Base-by-base conservation (phyloP, 2,888 invertebrate species). In the Yponomeuta sedellus region DNA sequence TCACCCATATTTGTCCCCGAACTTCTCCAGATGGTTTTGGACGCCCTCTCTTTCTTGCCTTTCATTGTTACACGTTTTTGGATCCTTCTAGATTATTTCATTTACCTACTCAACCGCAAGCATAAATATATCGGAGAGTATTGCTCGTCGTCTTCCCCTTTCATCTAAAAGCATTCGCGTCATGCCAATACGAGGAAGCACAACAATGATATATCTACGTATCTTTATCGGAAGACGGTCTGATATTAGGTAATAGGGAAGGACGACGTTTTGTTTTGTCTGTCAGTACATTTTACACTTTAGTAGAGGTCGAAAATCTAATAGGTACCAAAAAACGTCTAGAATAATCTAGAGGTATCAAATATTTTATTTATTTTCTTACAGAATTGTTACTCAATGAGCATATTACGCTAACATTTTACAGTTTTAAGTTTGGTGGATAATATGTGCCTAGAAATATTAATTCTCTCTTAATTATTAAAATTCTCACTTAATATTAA, bases 161-260 rank as follows among this genome's bases (percentile, higher is more conserved):
- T 52, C 16, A 52, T 52, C 44, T 52, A 52, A 52, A 52, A 52
- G 44, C 44, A 52, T 52, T 52, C 16, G 44, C 44, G 44, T 52
- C 16, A 16, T 52, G 16, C 44, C 44, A 16, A 52, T 52, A 52
- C 44, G 44, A 52, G 44, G 44, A 52, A 52, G 44, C 44, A 52
- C 44, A 52, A 52, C 44, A 52, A 52, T 52, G 44, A 52, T 52
- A 52, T 52, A n/a, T n/a, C n/a, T n/a, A 52, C 44, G 44, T 52
- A 52, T 16, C 44, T 52, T 52, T 52, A 52, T 52, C 44, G 44
- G 44, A 12, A 52, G 16, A 16, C 44, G 16, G 4, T 16, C 44
- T 16, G 44, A 52, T 52, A 52, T 52, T 52, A 52, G 44, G 5
- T 52, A 16, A 16, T 16, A 52, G 3, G 6, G 44, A 16, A 16